phyloP scores from a whole-genome alignment of 2,797 vertebrate species.

The Microcaecilia unicolor region DNA sequence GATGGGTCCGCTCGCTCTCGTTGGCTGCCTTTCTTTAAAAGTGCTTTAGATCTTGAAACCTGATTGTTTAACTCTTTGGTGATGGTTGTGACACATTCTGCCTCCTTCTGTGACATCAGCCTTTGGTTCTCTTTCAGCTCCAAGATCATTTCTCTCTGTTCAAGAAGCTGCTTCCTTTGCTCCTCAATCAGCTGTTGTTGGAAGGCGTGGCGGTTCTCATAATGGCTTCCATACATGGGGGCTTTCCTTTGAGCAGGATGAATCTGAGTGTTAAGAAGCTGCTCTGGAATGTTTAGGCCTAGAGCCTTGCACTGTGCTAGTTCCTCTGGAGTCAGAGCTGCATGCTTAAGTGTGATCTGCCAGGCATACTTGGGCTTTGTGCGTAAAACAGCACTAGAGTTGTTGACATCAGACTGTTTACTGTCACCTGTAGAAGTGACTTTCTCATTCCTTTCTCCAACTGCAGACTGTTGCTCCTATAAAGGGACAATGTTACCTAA shows the following conservation, averaged over 20 bases:
- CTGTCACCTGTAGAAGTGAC: not conserved
- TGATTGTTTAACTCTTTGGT: conserved; percentile 11
- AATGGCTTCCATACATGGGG: conserved; percentile 24
- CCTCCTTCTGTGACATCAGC: conserved; percentile 44
- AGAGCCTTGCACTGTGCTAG: conserved; percentile 4
- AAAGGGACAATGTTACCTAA: no score
- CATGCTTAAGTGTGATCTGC: conserved; percentile 52
- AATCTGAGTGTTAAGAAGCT: conserved; percentile 14
- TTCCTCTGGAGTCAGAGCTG: conserved; percentile 30
- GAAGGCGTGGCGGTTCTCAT: conserved; percentile 52
- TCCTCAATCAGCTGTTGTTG: conserved; percentile 72
- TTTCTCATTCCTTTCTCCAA: not conserved
- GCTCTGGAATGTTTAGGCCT: not conserved
- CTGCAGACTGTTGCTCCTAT: no score
- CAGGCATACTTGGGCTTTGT: conserved; percentile 35
- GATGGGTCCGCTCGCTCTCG: not conserved
- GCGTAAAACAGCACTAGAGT: not conserved
- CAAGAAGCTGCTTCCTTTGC: conserved; percentile 71
- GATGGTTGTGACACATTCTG: conserved; percentile 12
- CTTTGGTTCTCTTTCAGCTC: conserved; percentile 62
- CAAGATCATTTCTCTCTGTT: conserved; percentile 72
- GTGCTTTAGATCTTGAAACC: conserved; percentile 3
- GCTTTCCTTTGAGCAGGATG: not conserved
- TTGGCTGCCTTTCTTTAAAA: not conserved
- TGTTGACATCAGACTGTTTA: conserved; percentile 1